A percentile compares a stretch with the other conserved stretches of the same genome.
Conservation (phyloP, 2,888 invertebrate genomes). For the Bursaphelenchus okinawaensis region DNA sequence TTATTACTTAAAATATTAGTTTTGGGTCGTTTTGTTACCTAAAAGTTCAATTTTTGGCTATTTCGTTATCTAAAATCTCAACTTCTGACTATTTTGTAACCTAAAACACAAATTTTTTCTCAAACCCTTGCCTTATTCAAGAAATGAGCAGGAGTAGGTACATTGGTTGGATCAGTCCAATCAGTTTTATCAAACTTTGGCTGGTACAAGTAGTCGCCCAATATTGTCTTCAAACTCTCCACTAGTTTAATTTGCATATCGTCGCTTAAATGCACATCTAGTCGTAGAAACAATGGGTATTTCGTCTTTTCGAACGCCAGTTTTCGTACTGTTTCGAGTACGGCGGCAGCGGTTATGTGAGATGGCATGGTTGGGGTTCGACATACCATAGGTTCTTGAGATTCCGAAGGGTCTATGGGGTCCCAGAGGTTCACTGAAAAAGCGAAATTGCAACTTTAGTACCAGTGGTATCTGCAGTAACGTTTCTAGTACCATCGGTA, state of each 20-base stretch:
- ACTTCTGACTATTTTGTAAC: neutral
- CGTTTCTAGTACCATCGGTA: too few species aligned
- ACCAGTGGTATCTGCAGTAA: too few species aligned
- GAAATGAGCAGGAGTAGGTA: constrained; percentile 51
- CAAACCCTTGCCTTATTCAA: constrained; percentile 39
- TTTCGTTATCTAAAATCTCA: neutral
- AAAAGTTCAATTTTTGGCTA: neutral
- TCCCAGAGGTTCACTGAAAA: constrained; percentile 65
- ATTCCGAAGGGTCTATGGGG: constrained; percentile 58
- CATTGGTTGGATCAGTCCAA: constrained; percentile 40
- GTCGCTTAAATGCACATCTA: constrained; percentile 62
- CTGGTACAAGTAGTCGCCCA: constrained; percentile 57
- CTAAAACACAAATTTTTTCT: too few species aligned
- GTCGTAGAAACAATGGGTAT: constrained; percentile 62
- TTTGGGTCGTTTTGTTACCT: too few species aligned
- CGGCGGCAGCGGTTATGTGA: constrained; percentile 59
- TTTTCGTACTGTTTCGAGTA: constrained; percentile 61
- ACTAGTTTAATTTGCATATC: constrained; percentile 61
- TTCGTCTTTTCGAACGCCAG: constrained; percentile 60
- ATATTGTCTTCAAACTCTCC: constrained; percentile 53
- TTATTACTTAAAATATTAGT: neutral
- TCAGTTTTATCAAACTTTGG: constrained; percentile 33
- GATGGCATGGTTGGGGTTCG: constrained; percentile 64
- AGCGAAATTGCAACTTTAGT: too few species aligned
- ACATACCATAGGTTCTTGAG: constrained; percentile 62